Evolutionary conservation across 2,888 invertebrate species (phyloP).

Genomic region (Perizoma flavofasciatum): DNA sequence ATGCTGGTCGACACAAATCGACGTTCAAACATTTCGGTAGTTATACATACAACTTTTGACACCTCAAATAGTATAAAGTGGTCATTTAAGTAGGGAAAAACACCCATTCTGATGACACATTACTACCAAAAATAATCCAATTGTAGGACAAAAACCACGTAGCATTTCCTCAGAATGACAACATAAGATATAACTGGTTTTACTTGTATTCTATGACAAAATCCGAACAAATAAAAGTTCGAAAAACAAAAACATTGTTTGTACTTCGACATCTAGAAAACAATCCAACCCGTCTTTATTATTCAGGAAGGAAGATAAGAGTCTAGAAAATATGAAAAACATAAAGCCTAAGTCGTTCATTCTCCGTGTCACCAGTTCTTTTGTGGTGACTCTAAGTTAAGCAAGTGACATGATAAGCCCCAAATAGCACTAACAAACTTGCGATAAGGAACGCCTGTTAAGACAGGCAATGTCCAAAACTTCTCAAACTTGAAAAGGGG

Average conservation of each 20-base stretch:
- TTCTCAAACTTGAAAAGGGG: too few relatives aligned
- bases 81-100: slow-evolving; percentile 5
- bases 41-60: too few relatives aligned
- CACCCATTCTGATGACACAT: slow-evolving; percentile 11
- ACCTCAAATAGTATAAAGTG: too few relatives aligned
- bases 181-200: slow-evolving; percentile 23
- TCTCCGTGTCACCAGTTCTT: too few relatives aligned
- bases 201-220: slow-evolving; percentile 19
- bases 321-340: slow-evolving; percentile 9
- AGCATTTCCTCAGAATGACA: slow-evolving; percentile 3
- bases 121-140: slow-evolving; percentile 7
- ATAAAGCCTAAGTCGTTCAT: neutral
- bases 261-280: slow-evolving; percentile 25
- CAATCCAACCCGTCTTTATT: slow-evolving; percentile 38
- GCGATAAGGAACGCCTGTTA: too few relatives aligned
- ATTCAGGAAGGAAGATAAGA: slow-evolving; percentile 14
- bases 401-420: too few relatives aligned
- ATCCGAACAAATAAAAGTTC: slow-evolving; percentile 19
- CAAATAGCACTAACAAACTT: too few relatives aligned
- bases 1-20: too few relatives aligned
- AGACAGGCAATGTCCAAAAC: too few relatives aligned
- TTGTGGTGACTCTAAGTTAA: too few relatives aligned
- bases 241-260: slow-evolving; percentile 25
- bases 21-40: too few relatives aligned
- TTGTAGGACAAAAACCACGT: slow-evolving; percentile 10